These are phyloP conservation scores for Serranus cabrilla DNA, from an alignment of 2,797 vertebrate genomes.

Conservation along the genomic window DNA sequence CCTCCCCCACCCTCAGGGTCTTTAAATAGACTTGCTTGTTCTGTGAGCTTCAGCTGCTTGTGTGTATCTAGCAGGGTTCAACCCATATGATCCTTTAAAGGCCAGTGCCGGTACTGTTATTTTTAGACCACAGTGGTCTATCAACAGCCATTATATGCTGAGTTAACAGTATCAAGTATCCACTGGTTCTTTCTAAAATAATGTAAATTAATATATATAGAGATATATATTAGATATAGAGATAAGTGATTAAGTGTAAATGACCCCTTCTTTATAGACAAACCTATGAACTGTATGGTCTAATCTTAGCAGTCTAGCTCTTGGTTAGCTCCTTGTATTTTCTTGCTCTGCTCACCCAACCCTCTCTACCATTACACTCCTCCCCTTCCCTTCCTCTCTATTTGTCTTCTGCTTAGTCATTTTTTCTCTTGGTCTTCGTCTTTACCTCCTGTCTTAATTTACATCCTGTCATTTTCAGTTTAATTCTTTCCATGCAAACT, in stretches of 20 bases:
- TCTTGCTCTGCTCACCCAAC: not conserved
- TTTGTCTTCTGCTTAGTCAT: not conserved
- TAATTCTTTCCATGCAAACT: not conserved
- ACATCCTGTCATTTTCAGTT: not conserved
- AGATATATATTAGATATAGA: too few relatives aligned
- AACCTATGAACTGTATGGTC: not conserved
- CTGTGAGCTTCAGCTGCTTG: slow-evolving; percentile 70
- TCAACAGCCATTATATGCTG: not conserved
- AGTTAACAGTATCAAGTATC: not conserved
- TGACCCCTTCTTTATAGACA: not conserved
- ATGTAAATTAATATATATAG: too few relatives aligned
- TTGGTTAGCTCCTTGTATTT: not conserved
- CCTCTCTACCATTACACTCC: slow-evolving; percentile 18
- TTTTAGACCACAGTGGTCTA: slow-evolving; percentile 51
- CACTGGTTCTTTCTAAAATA: not conserved
- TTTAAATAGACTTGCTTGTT: slow-evolving; percentile 71
- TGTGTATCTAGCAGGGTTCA: slow-evolving; percentile 42
- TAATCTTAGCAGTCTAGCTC: not conserved
- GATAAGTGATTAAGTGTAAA: not conserved
- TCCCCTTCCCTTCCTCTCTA: not conserved
- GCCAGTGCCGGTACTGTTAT: slow-evolving; percentile 29
- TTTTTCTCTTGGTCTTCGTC: not conserved
- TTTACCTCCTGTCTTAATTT: not conserved
- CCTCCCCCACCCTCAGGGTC: slow-evolving; percentile 11
- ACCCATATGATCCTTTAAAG: slow-evolving; percentile 49